Conservation (phyloP, 92 coral and sea anemone genomes). For the Paramuricea clavata region DNA sequence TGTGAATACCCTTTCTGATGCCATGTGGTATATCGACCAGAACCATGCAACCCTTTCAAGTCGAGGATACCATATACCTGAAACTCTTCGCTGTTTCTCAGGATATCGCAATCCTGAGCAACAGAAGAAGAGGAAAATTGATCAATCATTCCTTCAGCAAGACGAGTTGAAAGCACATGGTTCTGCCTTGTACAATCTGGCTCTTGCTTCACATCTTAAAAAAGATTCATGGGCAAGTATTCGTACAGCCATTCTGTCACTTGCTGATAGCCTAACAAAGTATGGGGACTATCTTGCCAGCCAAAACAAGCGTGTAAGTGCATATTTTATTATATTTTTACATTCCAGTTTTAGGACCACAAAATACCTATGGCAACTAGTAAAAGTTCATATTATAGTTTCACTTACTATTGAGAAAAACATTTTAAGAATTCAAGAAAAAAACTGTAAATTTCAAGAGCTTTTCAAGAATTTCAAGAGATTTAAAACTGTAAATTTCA, state of each 20-base stretch:
- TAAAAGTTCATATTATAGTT: too few species aligned
- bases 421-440: too few species aligned
- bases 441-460: too few species aligned
- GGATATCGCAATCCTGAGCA: conserved; percentile 43
- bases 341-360: too few species aligned
- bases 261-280: conserved; percentile 61
- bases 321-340: too few species aligned
- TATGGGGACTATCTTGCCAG: conserved; percentile 48
- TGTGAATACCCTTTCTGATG: conserved; percentile 60
- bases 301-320: conserved; percentile 61
- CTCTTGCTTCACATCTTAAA: conserved; percentile 50
- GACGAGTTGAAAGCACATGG: conserved; percentile 43
- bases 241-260: conserved; percentile 41
- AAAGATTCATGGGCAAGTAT: conserved; percentile 40
- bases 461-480: too few species aligned
- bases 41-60: conserved; percentile 48
- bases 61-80: conserved; percentile 40
- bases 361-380: too few species aligned
- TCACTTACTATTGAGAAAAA: too few species aligned
- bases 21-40: conserved; percentile 63
- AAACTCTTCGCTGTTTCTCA: conserved; percentile 9
- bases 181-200: conserved; percentile 49
- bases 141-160: conserved; percentile 40
- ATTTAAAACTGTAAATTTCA: neutral
- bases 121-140: conserved; percentile 54